A percentile compares a stretch with the other conserved stretches of the same genome.
These are phyloP conservation scores for Engystomops pustulosus DNA, from an alignment of 2,113 vertebrate species.

Conservation along the genomic window DNA sequence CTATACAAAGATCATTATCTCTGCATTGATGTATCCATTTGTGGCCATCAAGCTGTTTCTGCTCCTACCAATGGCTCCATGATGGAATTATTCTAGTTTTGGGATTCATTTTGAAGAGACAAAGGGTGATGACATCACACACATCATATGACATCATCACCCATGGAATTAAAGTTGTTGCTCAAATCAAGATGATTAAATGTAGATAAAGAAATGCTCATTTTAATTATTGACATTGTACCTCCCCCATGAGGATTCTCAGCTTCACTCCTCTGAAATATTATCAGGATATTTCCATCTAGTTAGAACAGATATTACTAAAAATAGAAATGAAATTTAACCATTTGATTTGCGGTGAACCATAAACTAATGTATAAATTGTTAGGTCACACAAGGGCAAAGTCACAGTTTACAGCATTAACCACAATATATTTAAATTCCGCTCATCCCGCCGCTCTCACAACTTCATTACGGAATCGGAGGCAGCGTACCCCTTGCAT, in stretches of 20 bases:
- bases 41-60: no score
- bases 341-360: neutral
- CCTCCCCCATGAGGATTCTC: neutral
- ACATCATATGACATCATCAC: no score
- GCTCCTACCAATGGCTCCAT: no score
- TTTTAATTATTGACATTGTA: neutral
- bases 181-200: neutral
- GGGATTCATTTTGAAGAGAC: no score
- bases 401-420: neutral
- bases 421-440: neutral
- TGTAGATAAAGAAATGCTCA: neutral
- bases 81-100: no score
- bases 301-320: neutral
- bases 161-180: no score
- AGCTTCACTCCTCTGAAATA: neutral
- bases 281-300: neutral
- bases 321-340: neutral
- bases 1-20: no score
- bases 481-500: neutral
- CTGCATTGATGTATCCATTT: no score
- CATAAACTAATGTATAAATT: neutral
- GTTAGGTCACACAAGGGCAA: slow-evolving; percentile 6
- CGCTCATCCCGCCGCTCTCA: neutral
- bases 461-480: neutral
- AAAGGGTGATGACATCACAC: no score